A percentile compares a stretch with the other conserved stretches of the same genome.
These are phyloP conservation scores for Caenorhabditis sp. DNA, from an alignment of 2,888 invertebrate genomes.

Conservation along the genomic window DNA sequence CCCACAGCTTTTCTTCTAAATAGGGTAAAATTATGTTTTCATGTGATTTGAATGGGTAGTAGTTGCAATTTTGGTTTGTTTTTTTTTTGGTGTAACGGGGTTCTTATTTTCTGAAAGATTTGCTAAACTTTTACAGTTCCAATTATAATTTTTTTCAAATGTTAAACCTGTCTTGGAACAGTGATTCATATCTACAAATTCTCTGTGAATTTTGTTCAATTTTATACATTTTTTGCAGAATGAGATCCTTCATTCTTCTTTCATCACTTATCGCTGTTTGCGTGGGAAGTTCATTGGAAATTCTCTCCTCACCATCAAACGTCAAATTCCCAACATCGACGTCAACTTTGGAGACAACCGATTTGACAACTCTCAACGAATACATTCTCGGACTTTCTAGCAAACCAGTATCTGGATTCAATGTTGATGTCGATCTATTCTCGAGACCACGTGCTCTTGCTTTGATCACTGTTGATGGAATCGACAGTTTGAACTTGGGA, in stretches of 20 bases:
- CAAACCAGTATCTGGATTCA: slow-evolving; percentile 38
- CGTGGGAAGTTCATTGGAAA: slow-evolving; percentile 32
- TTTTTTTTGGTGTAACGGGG: background rate
- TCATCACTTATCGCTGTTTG: slow-evolving; percentile 29
- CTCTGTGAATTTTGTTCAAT: background rate
- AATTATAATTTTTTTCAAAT: background rate
- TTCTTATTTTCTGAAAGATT: background rate
- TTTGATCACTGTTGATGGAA: slow-evolving; percentile 35
- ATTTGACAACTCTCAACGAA: slow-evolving; percentile 42
- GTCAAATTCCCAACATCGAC: slow-evolving; percentile 40
- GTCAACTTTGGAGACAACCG: slow-evolving; percentile 29
- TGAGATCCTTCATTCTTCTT: slow-evolving; percentile 27
- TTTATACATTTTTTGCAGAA: slow-evolving; percentile 22
- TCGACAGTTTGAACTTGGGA: slow-evolving; percentile 30
- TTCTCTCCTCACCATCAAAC: slow-evolving; percentile 35
- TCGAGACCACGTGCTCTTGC: slow-evolving; percentile 48
- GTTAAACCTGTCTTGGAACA: background rate
- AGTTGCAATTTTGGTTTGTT: background rate
- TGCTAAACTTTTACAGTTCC: background rate
- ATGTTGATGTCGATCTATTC: slow-evolving; percentile 42
- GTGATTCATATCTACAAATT: background rate
- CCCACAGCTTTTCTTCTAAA: background rate
- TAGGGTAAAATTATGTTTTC: background rate
- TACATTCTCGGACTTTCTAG: slow-evolving; percentile 48
- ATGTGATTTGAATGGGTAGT: slow-evolving; percentile 1